Conservation (phyloP, 1,140 invertebrate species). For the Drosophila sp. region DNA sequence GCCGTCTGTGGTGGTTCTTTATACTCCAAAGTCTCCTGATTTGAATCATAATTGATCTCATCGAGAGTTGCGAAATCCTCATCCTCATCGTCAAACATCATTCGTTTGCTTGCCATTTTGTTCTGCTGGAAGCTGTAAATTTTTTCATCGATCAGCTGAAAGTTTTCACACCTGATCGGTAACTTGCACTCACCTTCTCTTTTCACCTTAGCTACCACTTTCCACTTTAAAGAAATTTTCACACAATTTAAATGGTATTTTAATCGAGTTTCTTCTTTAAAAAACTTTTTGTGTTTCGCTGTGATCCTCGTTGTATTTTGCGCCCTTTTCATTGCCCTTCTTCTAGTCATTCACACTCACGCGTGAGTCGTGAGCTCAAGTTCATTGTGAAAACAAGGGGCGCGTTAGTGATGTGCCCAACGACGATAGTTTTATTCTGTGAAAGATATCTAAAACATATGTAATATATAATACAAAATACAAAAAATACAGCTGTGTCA, state of each 20-base stretch:
- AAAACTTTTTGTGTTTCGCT: background rate
- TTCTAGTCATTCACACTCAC: background rate
- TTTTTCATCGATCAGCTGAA: constrained; percentile 24
- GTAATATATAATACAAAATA: background rate
- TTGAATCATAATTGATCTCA: background rate
- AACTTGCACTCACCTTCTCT: background rate
- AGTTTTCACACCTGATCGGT: background rate
- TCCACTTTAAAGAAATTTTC: background rate
- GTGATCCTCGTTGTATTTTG: constrained; percentile 8
- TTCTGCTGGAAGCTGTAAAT: constrained; percentile 36
- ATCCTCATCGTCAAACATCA: constrained; percentile 35
- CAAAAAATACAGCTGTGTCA: background rate
- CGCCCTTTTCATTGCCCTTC: background rate
- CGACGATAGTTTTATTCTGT: background rate
- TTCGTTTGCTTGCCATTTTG: constrained; percentile 46
- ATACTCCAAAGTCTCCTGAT: background rate
- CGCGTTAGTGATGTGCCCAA: constrained; percentile 8
- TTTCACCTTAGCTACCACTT: background rate
- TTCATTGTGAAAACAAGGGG: constrained; percentile 11
- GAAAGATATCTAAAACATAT: background rate
- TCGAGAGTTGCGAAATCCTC: background rate
- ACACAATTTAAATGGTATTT: background rate
- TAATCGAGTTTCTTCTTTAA: background rate
- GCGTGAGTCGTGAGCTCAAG: constrained; percentile 6
- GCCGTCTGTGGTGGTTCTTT: background rate